A percentile compares a stretch with the other conserved stretches of the same genome.
phyloP scores from a whole-genome alignment of 2,113 vertebrate species.

The Etia nguti region DNA sequence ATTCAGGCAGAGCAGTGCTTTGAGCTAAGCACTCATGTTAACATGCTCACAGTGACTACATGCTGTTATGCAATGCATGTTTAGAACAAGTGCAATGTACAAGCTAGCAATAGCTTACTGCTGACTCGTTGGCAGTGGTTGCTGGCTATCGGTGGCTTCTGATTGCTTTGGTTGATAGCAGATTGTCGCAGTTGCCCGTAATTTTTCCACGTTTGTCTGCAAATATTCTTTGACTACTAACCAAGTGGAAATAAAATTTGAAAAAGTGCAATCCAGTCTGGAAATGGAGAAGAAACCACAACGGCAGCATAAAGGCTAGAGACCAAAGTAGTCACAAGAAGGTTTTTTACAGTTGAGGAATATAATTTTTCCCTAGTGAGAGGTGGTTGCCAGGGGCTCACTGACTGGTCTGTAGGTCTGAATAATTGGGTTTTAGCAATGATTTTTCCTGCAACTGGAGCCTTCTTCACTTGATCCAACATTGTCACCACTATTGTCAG shows the following conservation, averaged over 20 bases:
- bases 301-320: background rate
- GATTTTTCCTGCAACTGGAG: background rate
- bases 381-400: background rate
- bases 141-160: background rate
- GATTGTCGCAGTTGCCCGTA: rapidly evolving
- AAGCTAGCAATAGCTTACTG: background rate
- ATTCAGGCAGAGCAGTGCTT: background rate
- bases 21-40: background rate
- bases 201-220: background rate
- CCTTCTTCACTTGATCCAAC: background rate
- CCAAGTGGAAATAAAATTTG: background rate
- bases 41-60: background rate
- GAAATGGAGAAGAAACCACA: background rate
- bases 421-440: background rate
- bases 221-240: background rate
- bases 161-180: background rate
- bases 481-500: background rate
- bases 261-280: background rate
- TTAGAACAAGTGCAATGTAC: background rate
- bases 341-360: background rate
- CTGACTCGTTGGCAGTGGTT: background rate
- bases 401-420: background rate
- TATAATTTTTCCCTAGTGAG: background rate
- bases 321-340: background rate
- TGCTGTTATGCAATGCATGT: background rate